Conservation (phyloP, 1,140 invertebrate species). For the Mercenaria mercenaria region DNA sequence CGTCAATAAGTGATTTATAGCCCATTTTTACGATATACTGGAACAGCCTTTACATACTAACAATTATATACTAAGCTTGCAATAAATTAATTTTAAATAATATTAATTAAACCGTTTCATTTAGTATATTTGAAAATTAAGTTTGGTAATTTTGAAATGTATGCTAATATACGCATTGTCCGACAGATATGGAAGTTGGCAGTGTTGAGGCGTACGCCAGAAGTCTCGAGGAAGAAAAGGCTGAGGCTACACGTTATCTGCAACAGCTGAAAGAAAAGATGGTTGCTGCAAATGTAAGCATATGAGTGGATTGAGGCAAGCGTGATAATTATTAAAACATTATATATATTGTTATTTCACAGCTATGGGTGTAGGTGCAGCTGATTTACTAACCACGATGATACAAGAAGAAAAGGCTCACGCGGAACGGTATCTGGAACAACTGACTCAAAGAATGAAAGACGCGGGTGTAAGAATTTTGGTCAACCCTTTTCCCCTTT, state of each 20-base stretch:
- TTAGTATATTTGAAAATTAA: background rate
- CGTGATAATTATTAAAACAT: background rate
- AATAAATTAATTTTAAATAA: too few relatives aligned
- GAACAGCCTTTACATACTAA: too few relatives aligned
- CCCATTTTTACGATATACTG: too few relatives aligned
- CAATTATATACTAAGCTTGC: too few relatives aligned
- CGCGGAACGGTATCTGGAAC: conserved; percentile 37
- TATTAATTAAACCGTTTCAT: too few relatives aligned
- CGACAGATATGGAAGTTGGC: conserved; percentile 4
- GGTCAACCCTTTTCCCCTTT: background rate
- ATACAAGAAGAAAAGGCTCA: conserved; percentile 46
- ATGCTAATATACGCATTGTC: too few relatives aligned
- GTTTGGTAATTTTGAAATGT: background rate
- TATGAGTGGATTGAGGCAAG: background rate
- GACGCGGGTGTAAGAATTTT: conserved; percentile 26
- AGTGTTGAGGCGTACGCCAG: background rate
- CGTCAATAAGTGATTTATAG: too few relatives aligned
- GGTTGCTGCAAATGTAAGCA: conserved; percentile 11
- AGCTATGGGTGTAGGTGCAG: conserved; percentile 51
- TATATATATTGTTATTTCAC: conserved; percentile 13
- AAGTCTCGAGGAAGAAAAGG: conserved; percentile 6
- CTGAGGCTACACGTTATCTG: background rate
- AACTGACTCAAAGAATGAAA: conserved; percentile 50
- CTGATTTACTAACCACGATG: conserved; percentile 24
- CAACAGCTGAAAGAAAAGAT: background rate